These are phyloP conservation scores for Choloepus hoffmanni DNA, from an alignment of 2,113 vertebrate species.

Conservation along the genomic window DNA sequence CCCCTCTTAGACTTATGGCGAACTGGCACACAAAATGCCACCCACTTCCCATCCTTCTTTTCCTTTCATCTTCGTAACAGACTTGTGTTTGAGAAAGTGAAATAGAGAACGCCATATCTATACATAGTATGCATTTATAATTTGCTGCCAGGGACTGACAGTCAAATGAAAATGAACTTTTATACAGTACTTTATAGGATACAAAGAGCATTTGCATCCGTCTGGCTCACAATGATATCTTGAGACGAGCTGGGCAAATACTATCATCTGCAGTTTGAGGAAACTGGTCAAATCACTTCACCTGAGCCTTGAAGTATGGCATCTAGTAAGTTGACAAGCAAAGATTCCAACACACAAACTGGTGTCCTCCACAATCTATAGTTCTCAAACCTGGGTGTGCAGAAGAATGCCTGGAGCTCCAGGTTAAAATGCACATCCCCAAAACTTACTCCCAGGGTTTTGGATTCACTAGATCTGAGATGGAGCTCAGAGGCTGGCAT, in stretches of 20 bases:
- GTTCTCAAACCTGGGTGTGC: neutral
- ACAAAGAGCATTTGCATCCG: neutral
- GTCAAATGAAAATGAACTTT: neutral
- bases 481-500: neutral
- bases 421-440: neutral
- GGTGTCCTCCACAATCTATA: rapidly evolving
- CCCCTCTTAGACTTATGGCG: neutral
- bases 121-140: neutral
- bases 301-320: neutral
- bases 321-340: neutral
- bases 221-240: neutral
- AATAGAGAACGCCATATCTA: rapidly evolving
- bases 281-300: neutral
- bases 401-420: neutral
- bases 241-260: neutral
- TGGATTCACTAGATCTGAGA: neutral
- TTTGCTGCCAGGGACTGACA: neutral
- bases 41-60: neutral
- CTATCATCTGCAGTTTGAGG: neutral
- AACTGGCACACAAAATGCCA: neutral
- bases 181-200: neutral
- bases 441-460: neutral
- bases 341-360: neutral
- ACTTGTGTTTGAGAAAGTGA: neutral
- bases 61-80: neutral